A percentile compares a stretch with the other conserved stretches of the same genome.
phyloP scores from a whole-genome alignment of 1,140 invertebrate genomes.

The Drosophila nikananu region DNA sequence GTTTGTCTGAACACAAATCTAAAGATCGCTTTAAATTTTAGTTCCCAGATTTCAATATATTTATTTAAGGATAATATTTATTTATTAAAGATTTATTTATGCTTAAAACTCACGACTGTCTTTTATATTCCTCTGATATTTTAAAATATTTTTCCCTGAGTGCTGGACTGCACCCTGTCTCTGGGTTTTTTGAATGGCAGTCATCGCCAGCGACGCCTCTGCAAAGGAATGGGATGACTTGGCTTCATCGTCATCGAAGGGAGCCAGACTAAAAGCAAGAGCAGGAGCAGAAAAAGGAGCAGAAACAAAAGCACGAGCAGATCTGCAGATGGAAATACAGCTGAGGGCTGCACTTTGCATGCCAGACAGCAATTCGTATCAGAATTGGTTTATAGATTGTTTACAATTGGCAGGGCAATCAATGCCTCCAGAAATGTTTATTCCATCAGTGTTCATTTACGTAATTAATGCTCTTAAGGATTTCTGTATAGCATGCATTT shows the following conservation, averaged over 20 bases:
- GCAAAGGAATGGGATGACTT: slow-evolving; percentile 25
- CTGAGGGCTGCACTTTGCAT: slow-evolving; percentile 31
- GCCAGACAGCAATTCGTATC: slow-evolving; percentile 15
- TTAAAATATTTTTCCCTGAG: background rate
- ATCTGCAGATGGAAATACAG: background rate
- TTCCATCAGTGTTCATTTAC: slow-evolving; percentile 12
- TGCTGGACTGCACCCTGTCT: slow-evolving; percentile 16
- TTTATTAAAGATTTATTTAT: no score
- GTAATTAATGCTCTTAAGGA: slow-evolving; percentile 29
- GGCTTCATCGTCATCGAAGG: slow-evolving; percentile 13
- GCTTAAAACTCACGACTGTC: no score
- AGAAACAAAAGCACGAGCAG: background rate
- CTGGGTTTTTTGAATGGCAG: slow-evolving; percentile 41
- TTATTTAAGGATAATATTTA: no score
- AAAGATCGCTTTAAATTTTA: no score
- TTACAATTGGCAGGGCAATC: slow-evolving; percentile 20
- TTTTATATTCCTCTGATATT: background rate
- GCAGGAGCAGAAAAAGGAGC: background rate
- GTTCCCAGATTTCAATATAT: no score
- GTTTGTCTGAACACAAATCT: no score
- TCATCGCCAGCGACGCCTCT: slow-evolving; percentile 67
- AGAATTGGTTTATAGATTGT: slow-evolving; percentile 26
- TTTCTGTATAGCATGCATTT: background rate
- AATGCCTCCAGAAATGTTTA: slow-evolving; percentile 25
- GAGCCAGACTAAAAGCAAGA: background rate